These are phyloP conservation scores for Trissolcus basalis DNA, from an alignment of 1,140 invertebrate species.

Conservation along the genomic window DNA sequence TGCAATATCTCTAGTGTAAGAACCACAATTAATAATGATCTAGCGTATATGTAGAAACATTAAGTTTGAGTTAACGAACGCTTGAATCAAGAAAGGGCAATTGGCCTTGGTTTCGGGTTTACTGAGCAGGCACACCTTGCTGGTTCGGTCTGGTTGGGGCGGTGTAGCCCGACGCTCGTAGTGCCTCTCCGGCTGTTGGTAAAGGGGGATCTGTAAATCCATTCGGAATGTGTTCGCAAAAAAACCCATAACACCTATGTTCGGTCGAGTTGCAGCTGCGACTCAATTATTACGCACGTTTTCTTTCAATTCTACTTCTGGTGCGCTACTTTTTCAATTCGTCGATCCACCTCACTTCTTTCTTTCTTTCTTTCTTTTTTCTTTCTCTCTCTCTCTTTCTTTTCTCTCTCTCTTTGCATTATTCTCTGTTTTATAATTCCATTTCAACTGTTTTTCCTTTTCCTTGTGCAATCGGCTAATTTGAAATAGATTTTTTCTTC, in stretches of 20 bases:
- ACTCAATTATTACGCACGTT: constrained; percentile 53
- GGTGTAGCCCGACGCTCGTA: constrained; percentile 76
- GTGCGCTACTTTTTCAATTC: constrained; percentile 46
- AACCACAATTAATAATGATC: constrained; percentile 67
- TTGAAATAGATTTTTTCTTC: too few relatives aligned
- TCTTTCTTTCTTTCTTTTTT: background rate
- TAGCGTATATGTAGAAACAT: constrained; percentile 74
- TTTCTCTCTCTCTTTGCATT: too few relatives aligned
- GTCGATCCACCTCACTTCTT: constrained; percentile 27
- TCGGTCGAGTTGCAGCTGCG: constrained; percentile 50
- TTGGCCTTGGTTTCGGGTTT: constrained; percentile 74
- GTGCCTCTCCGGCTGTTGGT: constrained; percentile 77
- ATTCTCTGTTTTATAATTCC: too few relatives aligned
- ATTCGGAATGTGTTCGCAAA: constrained; percentile 74
- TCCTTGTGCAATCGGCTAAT: too few relatives aligned
- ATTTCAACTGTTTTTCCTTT: too few relatives aligned
- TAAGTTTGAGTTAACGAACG: constrained; percentile 75
- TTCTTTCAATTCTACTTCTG: constrained; percentile 48
- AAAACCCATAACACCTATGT: constrained; percentile 60
- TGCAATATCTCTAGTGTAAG: constrained; percentile 65
- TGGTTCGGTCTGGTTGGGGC: constrained; percentile 77
- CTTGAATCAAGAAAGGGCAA: constrained; percentile 75
- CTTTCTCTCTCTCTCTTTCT: background rate
- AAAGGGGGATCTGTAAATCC: constrained; percentile 77
- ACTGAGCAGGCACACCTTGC: constrained; percentile 77